Conservation (phyloP, 2,113 vertebrate genomes). For the Bucco capensis region DNA sequence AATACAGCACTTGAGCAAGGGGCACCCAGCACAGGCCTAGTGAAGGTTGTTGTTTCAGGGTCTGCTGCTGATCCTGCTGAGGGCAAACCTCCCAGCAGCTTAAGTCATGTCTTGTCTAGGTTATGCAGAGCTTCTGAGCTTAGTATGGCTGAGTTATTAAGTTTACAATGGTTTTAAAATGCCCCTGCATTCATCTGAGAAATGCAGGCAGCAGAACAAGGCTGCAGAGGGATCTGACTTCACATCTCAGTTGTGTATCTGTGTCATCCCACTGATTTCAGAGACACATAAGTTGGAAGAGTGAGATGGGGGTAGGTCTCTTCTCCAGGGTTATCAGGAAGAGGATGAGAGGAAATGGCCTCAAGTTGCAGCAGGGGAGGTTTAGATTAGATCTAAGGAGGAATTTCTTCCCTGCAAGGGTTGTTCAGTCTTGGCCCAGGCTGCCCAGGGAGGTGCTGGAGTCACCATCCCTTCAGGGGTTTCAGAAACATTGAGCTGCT, state of each 20-base stretch:
- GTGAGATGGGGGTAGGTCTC: no score
- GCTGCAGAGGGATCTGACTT: not conserved
- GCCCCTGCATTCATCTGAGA: not conserved
- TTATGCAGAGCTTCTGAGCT: not conserved
- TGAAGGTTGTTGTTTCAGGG: not conserved
- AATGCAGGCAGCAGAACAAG: not conserved
- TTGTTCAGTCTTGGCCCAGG: no score
- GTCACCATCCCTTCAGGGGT: no score
- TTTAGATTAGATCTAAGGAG: no score
- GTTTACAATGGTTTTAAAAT: not conserved
- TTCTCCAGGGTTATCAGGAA: no score
- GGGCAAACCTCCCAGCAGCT: not conserved
- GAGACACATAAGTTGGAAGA: no score
- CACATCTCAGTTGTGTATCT: not conserved
- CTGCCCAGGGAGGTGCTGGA: no score
- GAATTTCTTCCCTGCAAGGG: no score
- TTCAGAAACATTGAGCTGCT: no score
- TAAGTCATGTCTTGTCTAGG: not conserved
- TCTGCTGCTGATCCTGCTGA: not conserved
- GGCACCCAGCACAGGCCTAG: not conserved
- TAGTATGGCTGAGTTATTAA: not conserved
- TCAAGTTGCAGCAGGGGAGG: no score
- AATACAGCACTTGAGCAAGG: conserved; percentile 37
- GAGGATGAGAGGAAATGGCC: no score
- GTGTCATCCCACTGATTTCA: not conserved